Base-by-base conservation (phyloP, 2,113 vertebrate genomes). In the Danio rerio region DNA sequence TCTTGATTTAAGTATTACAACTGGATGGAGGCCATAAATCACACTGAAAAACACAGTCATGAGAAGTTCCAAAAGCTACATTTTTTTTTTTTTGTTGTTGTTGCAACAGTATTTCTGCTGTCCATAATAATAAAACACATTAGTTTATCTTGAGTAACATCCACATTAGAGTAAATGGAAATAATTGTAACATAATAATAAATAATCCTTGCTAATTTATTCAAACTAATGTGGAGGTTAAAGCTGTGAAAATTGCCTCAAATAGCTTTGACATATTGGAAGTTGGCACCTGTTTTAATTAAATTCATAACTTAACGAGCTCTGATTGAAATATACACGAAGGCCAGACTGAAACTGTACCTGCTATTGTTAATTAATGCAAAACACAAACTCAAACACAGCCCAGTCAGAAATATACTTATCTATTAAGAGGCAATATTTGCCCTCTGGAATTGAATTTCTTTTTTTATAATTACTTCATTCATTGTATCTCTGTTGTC, bases 1-100 rank as follows among this genome's bases (percentile, higher is more conserved):
- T 74, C 21, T 74, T 55, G 71, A 58, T 43, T 43, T 74, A 42
- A 74, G 40, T 15, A 75, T 58, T 42, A 52, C 61, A 47, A 74
- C 65, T 83, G 49, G 15, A 16, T 1, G 9, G 50, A 43, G 53
- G 13, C 49, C 53, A 74, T 56, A 58, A 43, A 74, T 74, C 71
- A 74, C 71, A 11, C 52, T 43, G 69, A 71, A 47, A 31, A 31
- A 52, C 18, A 50, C 47, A 56, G 6, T 52, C 45, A n/a, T 6
- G 59, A 40, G 13, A 40, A 20, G 55, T n/a, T 76, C 55, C 73
- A 20, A 76, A 59, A 47, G 53, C 55, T 73, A 56, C 42, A 45
- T 16, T 45, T 15, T 53, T 20, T 40, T 56, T 42, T 58, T 74
- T 58, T 45, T 7, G 13, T 56, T 56, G 31, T 42, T 55, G 50